Evolutionary conservation across 2,888 invertebrate species (phyloP).

Genomic region (Venusia cambrica): DNA sequence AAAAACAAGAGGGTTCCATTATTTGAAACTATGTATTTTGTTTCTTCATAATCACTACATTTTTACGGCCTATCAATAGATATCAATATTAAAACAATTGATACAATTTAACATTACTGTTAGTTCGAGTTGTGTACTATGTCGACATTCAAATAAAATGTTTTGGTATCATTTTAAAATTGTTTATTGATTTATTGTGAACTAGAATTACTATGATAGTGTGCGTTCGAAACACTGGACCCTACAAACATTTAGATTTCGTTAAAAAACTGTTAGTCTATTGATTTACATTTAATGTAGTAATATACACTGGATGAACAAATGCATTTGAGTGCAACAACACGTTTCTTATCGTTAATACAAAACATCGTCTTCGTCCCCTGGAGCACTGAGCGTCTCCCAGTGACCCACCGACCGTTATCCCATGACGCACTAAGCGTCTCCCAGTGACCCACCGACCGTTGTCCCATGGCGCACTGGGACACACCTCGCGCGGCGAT

Average conservation of each 20-base stretch:
- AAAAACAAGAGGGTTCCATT: conserved; percentile 61
- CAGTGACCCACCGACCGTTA: too few species aligned
- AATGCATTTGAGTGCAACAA: conserved; percentile 63
- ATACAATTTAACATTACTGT: conserved; percentile 72
- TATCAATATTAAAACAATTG: conserved; percentile 80
- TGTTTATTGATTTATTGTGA: conserved; percentile 71
- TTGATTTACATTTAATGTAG: conserved; percentile 73
- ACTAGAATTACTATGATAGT: conserved; percentile 77
- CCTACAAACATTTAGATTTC: conserved; percentile 80
- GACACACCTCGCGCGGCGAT: conserved; percentile 56
- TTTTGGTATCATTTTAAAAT: conserved; percentile 62
- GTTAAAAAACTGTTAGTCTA: conserved; percentile 74
- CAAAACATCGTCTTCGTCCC: conserved; percentile 51
- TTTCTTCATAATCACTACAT: conserved; percentile 75
- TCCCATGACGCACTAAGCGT: too few species aligned
- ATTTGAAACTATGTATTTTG: conserved; percentile 77
- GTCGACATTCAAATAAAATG: conserved; percentile 73
- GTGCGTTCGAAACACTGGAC: conserved; percentile 80
- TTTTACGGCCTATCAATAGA: conserved; percentile 77
- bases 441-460: too few species aligned
- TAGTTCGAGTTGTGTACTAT: conserved; percentile 62
- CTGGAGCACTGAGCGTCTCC: conserved; percentile 58
- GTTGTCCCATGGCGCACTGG: too few species aligned
- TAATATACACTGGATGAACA: conserved; percentile 74
- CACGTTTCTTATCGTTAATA: conserved; percentile 57